phyloP scores from a whole-genome alignment of 1,140 invertebrate genomes.

The Atopsyche davidsoni region DNA sequence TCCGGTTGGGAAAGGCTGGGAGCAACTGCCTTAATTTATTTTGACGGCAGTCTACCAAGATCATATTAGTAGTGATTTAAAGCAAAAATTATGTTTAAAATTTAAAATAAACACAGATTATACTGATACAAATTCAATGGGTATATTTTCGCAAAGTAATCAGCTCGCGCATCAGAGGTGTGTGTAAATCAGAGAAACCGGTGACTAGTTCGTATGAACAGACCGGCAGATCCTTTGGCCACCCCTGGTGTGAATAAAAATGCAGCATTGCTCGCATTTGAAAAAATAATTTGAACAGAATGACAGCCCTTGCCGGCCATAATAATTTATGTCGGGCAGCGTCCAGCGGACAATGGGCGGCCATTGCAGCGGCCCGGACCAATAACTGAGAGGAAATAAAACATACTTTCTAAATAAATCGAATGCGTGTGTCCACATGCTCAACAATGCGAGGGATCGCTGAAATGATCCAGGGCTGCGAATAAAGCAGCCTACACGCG shows the following conservation, averaged over 20 bases:
- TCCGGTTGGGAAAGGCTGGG: too few species aligned
- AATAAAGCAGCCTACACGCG: not conserved
- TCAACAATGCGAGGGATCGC: not conserved
- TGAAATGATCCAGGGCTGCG: not conserved
- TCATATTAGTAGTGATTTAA: too few species aligned
- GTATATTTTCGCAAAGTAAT: too few species aligned
- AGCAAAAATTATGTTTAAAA: too few species aligned
- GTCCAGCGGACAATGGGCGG: slow-evolving; percentile 20
- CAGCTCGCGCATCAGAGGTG: too few species aligned
- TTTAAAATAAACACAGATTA: too few species aligned
- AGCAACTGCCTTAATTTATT: too few species aligned
- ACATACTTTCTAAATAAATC: slow-evolving; percentile 19
- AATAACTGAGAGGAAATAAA: slow-evolving; percentile 21
- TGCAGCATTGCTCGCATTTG: not conserved
- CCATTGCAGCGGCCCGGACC: not conserved
- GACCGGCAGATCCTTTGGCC: not conserved
- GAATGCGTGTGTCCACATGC: not conserved
- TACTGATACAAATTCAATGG: not conserved
- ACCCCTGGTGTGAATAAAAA: not conserved
- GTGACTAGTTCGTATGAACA: not conserved
- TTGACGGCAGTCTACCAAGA: too few species aligned
- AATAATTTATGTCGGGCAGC: slow-evolving; percentile 29
- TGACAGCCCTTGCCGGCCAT: slow-evolving; percentile 2
- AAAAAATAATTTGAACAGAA: slow-evolving; percentile 5
- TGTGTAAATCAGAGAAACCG: too few species aligned